Conservation (phyloP, 2,888 invertebrate genomes). For the Arge pagana region DNA sequence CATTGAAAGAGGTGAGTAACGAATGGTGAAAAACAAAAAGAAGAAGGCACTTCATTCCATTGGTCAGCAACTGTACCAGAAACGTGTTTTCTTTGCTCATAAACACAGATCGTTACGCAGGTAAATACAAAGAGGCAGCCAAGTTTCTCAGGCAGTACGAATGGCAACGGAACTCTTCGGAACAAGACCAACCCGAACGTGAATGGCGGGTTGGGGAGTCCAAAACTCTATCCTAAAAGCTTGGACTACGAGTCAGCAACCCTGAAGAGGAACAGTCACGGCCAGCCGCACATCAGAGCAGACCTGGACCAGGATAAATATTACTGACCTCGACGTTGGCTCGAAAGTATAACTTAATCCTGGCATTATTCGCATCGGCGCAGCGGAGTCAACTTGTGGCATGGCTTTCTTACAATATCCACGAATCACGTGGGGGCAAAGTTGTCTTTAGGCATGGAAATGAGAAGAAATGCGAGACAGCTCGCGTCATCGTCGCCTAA, state of each 20-base stretch:
- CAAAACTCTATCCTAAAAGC: slow-evolving; percentile 72
- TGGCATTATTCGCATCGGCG: no score
- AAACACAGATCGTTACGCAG: slow-evolving; percentile 50
- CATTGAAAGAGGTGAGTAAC: slow-evolving; percentile 74
- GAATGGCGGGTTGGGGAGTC: slow-evolving; percentile 62
- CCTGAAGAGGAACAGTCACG: slow-evolving; percentile 74
- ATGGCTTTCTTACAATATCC: no score
- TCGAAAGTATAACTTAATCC: no score
- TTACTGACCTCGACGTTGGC: no score
- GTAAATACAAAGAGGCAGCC: slow-evolving; percentile 68
- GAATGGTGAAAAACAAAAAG: no score
- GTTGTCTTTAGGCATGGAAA: no score
- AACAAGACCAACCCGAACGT: slow-evolving; percentile 63
- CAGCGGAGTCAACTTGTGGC: no score
- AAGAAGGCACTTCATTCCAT: background rate
- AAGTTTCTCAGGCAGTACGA: slow-evolving; percentile 68
- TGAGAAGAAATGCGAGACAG: no score
- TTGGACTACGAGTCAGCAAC: slow-evolving; percentile 81
- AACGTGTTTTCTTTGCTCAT: slow-evolving; percentile 49
- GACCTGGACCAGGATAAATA: slow-evolving; percentile 71
- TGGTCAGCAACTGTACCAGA: slow-evolving; percentile 8
- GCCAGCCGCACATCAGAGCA: slow-evolving; percentile 60
- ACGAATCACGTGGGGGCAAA: no score
- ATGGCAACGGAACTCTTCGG: slow-evolving; percentile 61
- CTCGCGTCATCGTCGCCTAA: no score